These are phyloP conservation scores for Brachionus rubens DNA, from an alignment of 1,140 invertebrate genomes.

Conservation along the genomic window DNA sequence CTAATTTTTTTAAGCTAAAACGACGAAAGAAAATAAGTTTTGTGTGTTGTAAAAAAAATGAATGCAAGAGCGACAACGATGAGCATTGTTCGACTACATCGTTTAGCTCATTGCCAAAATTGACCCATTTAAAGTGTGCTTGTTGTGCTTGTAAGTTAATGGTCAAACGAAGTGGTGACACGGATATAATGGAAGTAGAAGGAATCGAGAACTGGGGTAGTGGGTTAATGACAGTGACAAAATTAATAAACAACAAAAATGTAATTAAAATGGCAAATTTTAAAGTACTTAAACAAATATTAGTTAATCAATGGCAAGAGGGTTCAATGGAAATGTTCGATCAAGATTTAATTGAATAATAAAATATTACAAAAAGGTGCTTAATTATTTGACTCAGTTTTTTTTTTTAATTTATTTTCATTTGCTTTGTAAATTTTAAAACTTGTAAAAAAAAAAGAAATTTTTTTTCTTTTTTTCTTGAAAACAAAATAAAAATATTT, in stretches of 20 bases:
- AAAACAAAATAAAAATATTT: too few species aligned
- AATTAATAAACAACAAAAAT: constrained; percentile 28
- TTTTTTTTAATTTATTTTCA: too few species aligned
- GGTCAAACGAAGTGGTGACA: background rate
- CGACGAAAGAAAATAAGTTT: constrained; percentile 29
- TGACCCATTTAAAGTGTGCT: constrained; percentile 7
- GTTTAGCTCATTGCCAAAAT: background rate
- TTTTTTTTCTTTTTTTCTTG: too few species aligned
- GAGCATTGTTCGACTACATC: background rate
- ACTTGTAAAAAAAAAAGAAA: too few species aligned
- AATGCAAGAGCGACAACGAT: background rate
- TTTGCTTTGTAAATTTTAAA: too few species aligned
- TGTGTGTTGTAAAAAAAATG: background rate
- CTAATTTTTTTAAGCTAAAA: constrained; percentile 28
- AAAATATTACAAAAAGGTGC: too few species aligned
- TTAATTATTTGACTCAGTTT: too few species aligned
- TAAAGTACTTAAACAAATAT: constrained; percentile 5
- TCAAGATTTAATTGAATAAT: too few species aligned
- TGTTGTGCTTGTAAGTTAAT: constrained; percentile 35
- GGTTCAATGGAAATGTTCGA: too few species aligned
- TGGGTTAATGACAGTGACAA: background rate
- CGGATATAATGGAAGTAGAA: background rate
- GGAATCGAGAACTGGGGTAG: background rate
- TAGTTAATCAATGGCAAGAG: too few species aligned
- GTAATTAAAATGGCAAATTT: constrained; percentile 11